Evolutionary conservation across 2,888 invertebrate species (phyloP).

Genomic region (Scrobipalpa atriplicella): DNA sequence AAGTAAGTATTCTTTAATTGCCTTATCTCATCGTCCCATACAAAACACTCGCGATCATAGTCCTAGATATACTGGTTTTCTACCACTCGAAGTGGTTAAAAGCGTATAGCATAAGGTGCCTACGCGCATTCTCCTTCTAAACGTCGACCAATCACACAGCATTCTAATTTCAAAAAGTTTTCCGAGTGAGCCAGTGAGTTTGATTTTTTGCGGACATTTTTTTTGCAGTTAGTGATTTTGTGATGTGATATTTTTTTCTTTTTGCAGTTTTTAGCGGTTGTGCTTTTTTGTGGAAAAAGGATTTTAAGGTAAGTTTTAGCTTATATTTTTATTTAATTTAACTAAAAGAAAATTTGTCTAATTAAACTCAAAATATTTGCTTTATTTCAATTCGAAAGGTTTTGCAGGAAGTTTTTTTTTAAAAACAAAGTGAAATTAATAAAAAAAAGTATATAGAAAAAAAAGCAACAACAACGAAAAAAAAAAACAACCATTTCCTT

Average conservation of each 20-base stretch:
- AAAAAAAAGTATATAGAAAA: neutral
- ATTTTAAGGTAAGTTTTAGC: conserved; percentile 45
- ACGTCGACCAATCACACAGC: conserved; percentile 39
- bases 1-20: neutral
- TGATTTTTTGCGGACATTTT: conserved; percentile 32
- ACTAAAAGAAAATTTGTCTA: too few species aligned
- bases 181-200: conserved; percentile 33
- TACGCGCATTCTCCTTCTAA: conserved; percentile 59
- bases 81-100: conserved; percentile 57
- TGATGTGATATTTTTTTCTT: conserved; percentile 43
- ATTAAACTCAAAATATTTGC: too few species aligned
- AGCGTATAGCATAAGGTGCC: conserved; percentile 61
- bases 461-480: neutral
- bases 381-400: neutral
- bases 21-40: neutral
- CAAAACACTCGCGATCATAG: conserved; percentile 31
- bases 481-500: neutral
- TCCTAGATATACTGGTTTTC: conserved; percentile 50
- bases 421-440: neutral
- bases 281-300: conserved; percentile 36
- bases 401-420: neutral
- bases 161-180: conserved; percentile 38
- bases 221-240: conserved; percentile 41
- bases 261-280: conserved; percentile 43
- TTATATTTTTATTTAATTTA: too few species aligned